These are phyloP conservation scores for Polia nebulosa DNA, from an alignment of 2,888 invertebrate genomes.

Conservation along the genomic window DNA sequence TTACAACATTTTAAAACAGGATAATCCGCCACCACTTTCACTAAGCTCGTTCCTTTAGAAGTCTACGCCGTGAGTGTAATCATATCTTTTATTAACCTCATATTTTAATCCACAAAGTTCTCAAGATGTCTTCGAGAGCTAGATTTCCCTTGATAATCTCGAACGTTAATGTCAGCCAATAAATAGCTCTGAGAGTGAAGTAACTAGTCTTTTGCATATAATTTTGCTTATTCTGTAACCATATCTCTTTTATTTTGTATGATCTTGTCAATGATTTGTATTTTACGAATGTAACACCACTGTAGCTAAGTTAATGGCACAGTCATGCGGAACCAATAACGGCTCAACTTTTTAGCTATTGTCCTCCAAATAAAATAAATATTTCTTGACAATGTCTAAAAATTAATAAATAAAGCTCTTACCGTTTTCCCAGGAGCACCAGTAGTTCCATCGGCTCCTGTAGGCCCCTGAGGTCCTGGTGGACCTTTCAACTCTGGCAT, in stretches of 20 bases:
- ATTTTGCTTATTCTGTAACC: conserved; percentile 26
- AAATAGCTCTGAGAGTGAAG: conserved; percentile 45
- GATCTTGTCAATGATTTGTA: background rate
- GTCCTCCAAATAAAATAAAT: background rate
- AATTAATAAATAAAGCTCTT: conserved; percentile 69
- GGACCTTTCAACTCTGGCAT: conserved; percentile 93
- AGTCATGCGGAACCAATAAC: background rate
- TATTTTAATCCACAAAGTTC: conserved; percentile 62
- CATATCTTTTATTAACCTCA: conserved; percentile 58
- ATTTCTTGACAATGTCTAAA: background rate
- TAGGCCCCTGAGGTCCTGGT: conserved; percentile 91
- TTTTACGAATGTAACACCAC: background rate
- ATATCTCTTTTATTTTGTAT: conserved; percentile 10
- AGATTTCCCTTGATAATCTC: conserved; percentile 70
- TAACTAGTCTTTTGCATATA: conserved; percentile 43
- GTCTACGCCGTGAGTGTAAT: conserved; percentile 49
- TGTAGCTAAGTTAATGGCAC: background rate
- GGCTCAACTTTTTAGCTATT: background rate
- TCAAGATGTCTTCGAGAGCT: conserved; percentile 57
- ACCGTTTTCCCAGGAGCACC: conserved; percentile 96
- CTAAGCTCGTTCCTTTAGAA: conserved; percentile 21
- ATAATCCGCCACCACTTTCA: conserved; percentile 16
- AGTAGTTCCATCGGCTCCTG: conserved; percentile 94
- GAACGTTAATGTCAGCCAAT: conserved; percentile 52
- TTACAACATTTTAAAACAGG: background rate